Evolutionary conservation across 2,888 invertebrate genomes (phyloP).

Genomic region (Sphinx pinastri): DNA sequence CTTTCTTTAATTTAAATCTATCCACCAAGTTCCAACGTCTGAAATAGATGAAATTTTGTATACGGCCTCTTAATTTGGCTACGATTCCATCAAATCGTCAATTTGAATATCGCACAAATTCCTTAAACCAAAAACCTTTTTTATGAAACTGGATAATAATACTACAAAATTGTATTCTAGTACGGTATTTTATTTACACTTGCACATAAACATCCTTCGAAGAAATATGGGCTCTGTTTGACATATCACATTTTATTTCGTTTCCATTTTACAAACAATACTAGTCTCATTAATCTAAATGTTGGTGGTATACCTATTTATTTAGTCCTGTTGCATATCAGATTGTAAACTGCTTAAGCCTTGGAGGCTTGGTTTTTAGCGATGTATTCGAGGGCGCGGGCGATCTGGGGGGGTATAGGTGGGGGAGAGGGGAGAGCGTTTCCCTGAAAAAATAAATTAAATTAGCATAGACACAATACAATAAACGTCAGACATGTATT

Average conservation of each 20-base stretch:
- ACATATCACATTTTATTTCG: conserved; percentile 50
- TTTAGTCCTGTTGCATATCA: conserved; percentile 35
- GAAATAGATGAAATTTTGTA: too few species aligned
- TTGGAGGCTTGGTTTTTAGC: conserved; percentile 40
- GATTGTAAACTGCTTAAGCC: conserved; percentile 42
- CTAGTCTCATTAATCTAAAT: conserved; percentile 37
- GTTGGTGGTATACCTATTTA: conserved; percentile 33
- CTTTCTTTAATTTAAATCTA: too few species aligned
- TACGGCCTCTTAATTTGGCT: not conserved
- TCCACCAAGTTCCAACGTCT: too few species aligned
- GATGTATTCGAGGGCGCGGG: conserved; percentile 67
- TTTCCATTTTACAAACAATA: conserved; percentile 37
- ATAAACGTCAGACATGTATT: not conserved
- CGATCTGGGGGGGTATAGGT: conserved; percentile 76
- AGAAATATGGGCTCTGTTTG: conserved; percentile 38
- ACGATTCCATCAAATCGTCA: not conserved
- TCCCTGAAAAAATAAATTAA: conserved; percentile 54
- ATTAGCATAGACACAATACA: not conserved
- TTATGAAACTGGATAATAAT: not conserved
- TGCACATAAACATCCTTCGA: conserved; percentile 41
- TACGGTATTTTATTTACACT: conserved; percentile 43
- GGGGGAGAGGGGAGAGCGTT: conserved; percentile 75
- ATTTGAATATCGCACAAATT: not conserved
- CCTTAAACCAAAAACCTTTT: not conserved
- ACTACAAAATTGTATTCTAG: conserved; percentile 29